Conservation (phyloP, 2,888 invertebrate genomes). For the Tiphia femorata region DNA sequence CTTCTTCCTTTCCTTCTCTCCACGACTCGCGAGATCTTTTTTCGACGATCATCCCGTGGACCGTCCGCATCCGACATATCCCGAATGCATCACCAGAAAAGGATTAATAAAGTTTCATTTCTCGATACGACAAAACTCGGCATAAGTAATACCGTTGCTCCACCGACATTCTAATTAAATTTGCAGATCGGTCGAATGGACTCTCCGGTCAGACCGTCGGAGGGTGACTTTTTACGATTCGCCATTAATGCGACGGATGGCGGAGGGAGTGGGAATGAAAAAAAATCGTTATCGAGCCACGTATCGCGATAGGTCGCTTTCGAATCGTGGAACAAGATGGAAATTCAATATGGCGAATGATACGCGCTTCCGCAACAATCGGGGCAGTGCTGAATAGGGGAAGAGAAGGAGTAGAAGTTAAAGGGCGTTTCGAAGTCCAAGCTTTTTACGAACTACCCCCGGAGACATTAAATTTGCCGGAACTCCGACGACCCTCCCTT, state of each 20-base stretch:
- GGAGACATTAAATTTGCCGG: constrained; percentile 54
- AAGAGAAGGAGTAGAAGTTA: no score
- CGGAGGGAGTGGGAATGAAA: no score
- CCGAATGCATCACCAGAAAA: no score
- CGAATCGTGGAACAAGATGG: constrained; percentile 31
- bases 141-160: no score
- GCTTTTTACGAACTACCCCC: constrained; percentile 46
- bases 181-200: neutral
- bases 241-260: neutral
- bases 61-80: no score
- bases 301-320: constrained; percentile 11
- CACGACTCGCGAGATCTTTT: neutral
- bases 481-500: constrained; percentile 17
- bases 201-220: neutral
- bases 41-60: no score
- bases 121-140: no score
- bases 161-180: no score
- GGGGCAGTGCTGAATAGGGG: no score
- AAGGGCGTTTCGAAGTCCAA: no score
- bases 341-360: constrained; percentile 32
- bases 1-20: neutral
- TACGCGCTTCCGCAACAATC: constrained; percentile 13
- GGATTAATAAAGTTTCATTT: no score
- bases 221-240: neutral
- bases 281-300: constrained; percentile 23